phyloP scores from a whole-genome alignment of 2,888 invertebrate genomes.

The Ctenicera cuprea region DNA sequence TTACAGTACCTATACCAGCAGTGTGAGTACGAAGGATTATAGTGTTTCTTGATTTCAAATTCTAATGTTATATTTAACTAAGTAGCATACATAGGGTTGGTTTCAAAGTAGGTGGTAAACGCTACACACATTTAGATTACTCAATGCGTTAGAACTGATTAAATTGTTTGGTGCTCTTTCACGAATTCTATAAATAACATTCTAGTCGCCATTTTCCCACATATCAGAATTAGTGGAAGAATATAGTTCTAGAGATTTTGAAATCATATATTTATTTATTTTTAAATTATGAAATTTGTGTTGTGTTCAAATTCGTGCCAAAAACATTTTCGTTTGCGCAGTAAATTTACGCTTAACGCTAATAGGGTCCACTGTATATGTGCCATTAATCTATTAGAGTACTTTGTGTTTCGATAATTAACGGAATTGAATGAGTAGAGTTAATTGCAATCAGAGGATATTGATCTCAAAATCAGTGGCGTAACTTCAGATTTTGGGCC shows the following conservation, averaged over 20 bases:
- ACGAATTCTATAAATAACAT: neutral
- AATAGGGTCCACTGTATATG: no score
- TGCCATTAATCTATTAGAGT: no score
- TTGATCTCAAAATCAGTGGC: no score
- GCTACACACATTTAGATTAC: neutral
- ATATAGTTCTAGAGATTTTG: slow-evolving; percentile 4
- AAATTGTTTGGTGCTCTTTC: neutral
- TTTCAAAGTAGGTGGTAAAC: neutral
- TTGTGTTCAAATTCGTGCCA: slow-evolving; percentile 3
- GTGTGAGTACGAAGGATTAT: no score
- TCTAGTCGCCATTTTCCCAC: neutral
- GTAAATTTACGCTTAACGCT: neutral
- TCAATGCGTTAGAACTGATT: neutral
- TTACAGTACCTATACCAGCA: no score
- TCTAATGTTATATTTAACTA: no score
- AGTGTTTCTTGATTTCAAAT: no score
- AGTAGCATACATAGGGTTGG: no score
- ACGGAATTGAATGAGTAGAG: no score
- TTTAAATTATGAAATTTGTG: slow-evolving; percentile 22
- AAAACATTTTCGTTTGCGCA: neutral
- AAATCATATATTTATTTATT: slow-evolving; percentile 1
- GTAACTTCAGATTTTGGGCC: no score
- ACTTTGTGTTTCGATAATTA: no score
- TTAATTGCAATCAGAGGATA: no score
- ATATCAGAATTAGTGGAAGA: neutral